phyloP scores from a whole-genome alignment of 2,113 vertebrate species.

The Stigmatopora nigra region DNA sequence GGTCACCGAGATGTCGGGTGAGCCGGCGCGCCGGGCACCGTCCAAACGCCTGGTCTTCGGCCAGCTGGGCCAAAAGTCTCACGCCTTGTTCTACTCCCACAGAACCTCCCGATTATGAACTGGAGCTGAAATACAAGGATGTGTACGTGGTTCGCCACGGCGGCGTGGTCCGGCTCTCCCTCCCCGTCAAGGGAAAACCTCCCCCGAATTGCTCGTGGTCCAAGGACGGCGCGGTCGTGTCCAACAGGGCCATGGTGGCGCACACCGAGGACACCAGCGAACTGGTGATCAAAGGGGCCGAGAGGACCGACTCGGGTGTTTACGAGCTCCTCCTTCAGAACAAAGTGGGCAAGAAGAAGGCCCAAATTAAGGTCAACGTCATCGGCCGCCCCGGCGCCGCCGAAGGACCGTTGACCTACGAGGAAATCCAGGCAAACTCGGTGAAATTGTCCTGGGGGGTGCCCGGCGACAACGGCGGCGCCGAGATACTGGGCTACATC shows the following conservation, averaged over 20 bases:
- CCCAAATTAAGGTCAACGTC: slow-evolving; percentile 91
- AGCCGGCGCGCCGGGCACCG: slow-evolving; percentile 27
- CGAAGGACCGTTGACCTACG: slow-evolving; percentile 85
- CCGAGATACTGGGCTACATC: slow-evolving; percentile 89
- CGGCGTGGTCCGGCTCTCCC: slow-evolving; percentile 85
- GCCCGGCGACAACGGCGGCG: slow-evolving; percentile 82
- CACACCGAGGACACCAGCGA: slow-evolving; percentile 85
- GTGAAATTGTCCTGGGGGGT: slow-evolving; percentile 87
- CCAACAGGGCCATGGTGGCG: slow-evolving; percentile 84
- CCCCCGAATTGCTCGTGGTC: slow-evolving; percentile 89
- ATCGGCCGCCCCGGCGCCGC: slow-evolving; percentile 86
- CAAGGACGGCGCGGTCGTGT: slow-evolving; percentile 80
- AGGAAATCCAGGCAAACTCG: slow-evolving; percentile 89
- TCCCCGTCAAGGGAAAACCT: slow-evolving; percentile 96
- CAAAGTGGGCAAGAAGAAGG: slow-evolving; percentile 88
- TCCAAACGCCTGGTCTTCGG: background rate
- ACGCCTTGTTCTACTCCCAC: slow-evolving; percentile 18
- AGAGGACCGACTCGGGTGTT: slow-evolving; percentile 84
- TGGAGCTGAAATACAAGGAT: slow-evolving; percentile 93
- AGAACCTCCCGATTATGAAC: slow-evolving; percentile 93
- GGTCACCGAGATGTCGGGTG: slow-evolving; percentile 96
- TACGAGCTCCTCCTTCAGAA: slow-evolving; percentile 89
- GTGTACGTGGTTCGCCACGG: slow-evolving; percentile 85
- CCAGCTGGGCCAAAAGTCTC: slow-evolving; percentile 1
- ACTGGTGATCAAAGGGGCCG: slow-evolving; percentile 90